These are phyloP conservation scores for Poecilus cupreus DNA, from an alignment of 2,888 invertebrate genomes.

Conservation along the genomic window DNA sequence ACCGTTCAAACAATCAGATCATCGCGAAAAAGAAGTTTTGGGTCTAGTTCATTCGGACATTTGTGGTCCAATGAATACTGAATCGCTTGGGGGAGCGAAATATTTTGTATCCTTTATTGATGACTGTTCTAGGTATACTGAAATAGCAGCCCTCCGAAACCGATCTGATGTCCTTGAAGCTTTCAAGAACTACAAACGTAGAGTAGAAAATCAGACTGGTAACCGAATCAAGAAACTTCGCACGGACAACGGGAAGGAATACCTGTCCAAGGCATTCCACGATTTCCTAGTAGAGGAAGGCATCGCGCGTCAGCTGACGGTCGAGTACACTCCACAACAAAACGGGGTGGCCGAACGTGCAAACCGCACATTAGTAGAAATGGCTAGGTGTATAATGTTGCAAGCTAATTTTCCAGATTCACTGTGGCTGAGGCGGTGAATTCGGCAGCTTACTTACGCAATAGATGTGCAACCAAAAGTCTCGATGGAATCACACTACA, in stretches of 20 bases:
- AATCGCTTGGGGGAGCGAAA: constrained; percentile 62
- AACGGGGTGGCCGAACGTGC: constrained; percentile 66
- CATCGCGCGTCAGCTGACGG: constrained; percentile 63
- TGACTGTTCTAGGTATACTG: constrained; percentile 63
- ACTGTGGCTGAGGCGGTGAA: constrained; percentile 67
- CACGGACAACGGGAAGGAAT: constrained; percentile 60
- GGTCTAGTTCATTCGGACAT: constrained; percentile 63
- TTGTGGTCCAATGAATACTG: constrained; percentile 63
- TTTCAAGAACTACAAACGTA: constrained; percentile 53
- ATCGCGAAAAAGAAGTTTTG: constrained; percentile 55
- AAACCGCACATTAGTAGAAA: constrained; percentile 65
- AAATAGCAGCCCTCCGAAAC: constrained; percentile 51
- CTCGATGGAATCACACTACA: constrained; percentile 53
- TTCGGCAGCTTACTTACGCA: constrained; percentile 53
- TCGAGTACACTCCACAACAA: constrained; percentile 65
- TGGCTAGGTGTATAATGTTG: constrained; percentile 64
- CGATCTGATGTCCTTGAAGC: constrained; percentile 54
- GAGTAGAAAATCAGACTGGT: constrained; percentile 58
- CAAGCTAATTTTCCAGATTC: constrained; percentile 61
- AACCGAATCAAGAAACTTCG: constrained; percentile 54
- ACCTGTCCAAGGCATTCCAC: constrained; percentile 52
- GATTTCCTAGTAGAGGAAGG: constrained; percentile 61
- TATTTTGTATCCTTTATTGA: constrained; percentile 65
- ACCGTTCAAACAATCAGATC: constrained; percentile 59
- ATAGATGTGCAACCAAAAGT: constrained; percentile 61